Base-by-base conservation (phyloP, 2,797 vertebrate genomes). In the Pangasius djambal region DNA sequence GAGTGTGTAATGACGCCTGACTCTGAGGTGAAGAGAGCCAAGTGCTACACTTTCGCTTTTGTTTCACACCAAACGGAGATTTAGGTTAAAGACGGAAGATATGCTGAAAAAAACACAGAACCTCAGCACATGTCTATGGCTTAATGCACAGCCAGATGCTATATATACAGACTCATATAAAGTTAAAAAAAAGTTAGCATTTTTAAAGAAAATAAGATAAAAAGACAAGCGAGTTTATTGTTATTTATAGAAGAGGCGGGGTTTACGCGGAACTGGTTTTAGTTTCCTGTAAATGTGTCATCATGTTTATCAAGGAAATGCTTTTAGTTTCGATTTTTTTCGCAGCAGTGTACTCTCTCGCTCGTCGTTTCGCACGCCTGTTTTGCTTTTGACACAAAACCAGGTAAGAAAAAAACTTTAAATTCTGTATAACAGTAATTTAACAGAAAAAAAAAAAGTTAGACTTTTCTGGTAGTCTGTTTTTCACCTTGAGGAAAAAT, bases 31-130 rank as follows among this genome's bases (percentile, higher is more conserved):
- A 9, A 57, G 3, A 7, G 6, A 25, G 1, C 6, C 5, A n/a
- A 16, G 10, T 44, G 67, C 4, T 7, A 3, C 63, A 83, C 78
- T 96, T 96, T 96, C 95, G 90, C 91, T 96, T 96, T 96, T 92
- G 92, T 85, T 95, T 96, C 85, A 16, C 52, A 28, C 20, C 0
- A 37, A 8, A 57, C 3, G 15, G 10, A 7, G 4, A 40, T 40
- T 44, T 25, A 1, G 8, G 70, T 4, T 12, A 0, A 31, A 22
- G 2, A 57, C 3, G 50, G 74, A 6, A 28, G 44, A 20, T 37
- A 2, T 7, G 44, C 5, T 10, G 6, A 44, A 5, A 34, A 34
- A 55, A 0, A 34, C 1, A 2, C 1, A 79, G 18, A 37, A 34
- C 1, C 15, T 52, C 75, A 52, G 28, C 44, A 25, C 6, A n/a